Percentiles rank a stretch among this genome's conserved stretches.
Evolutionary conservation across 2,797 vertebrate genomes (phyloP).

Genomic region (Tapirus indicus): DNA sequence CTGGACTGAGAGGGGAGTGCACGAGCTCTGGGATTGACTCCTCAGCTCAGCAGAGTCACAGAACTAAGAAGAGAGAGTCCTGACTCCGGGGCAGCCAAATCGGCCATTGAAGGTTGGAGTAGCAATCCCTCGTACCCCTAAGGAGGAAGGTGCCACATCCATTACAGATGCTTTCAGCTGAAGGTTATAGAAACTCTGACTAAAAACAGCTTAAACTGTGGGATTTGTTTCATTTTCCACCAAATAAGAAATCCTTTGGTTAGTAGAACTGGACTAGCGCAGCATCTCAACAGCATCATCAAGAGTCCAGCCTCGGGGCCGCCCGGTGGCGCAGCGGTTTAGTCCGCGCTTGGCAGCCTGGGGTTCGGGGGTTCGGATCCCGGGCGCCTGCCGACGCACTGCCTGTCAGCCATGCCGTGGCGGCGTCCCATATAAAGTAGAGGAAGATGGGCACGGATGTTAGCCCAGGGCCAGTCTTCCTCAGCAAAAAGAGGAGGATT

Average conservation of each 20-base stretch:
- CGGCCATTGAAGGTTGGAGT: background rate
- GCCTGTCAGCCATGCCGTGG: too few relatives aligned
- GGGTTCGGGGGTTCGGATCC: too few relatives aligned
- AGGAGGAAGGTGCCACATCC: background rate
- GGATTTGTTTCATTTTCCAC: background rate
- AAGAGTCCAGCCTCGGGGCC: background rate
- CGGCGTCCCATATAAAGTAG: too few relatives aligned
- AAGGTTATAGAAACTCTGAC: background rate
- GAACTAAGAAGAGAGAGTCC: background rate
- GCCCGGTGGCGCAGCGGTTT: too few relatives aligned
- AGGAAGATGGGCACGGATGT: too few relatives aligned
- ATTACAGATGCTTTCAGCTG: background rate
- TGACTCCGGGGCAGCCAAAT: background rate
- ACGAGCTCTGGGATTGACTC: background rate
- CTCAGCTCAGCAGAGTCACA: background rate
- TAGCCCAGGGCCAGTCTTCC: too few relatives aligned
- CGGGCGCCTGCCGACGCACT: too few relatives aligned
- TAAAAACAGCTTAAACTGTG: background rate
- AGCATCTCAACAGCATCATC: background rate
- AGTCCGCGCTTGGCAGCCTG: too few relatives aligned
- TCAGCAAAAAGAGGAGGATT: too few relatives aligned
- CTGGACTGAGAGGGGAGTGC: background rate
- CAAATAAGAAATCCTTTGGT: background rate
- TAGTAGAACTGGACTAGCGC: rapidly evolving
- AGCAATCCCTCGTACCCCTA: background rate